These are phyloP conservation scores for Corynorhinus townsendii DNA, from an alignment of 2,113 vertebrate species.

Conservation along the genomic window DNA sequence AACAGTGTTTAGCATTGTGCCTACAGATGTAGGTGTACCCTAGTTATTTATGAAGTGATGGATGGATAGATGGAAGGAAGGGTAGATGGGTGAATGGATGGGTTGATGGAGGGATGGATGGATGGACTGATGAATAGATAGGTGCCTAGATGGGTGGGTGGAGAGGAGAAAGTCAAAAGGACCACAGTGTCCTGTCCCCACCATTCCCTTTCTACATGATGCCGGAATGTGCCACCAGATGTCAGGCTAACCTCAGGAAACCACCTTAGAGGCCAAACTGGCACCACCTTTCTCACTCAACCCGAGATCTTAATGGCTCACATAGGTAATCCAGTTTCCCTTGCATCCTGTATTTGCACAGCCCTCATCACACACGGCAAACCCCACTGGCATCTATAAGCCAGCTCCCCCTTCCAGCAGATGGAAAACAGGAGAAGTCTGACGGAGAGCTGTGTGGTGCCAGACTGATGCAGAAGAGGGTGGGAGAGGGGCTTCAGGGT, in stretches of 20 bases:
- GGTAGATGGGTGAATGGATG: neutral
- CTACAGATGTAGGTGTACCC: neutral
- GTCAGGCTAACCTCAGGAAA: conserved; percentile 31
- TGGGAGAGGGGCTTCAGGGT: no score
- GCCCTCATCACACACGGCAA: neutral
- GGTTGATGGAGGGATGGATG: neutral
- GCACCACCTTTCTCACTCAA: no score
- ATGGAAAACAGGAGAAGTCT: neutral
- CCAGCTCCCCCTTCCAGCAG: neutral
- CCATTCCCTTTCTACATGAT: neutral
- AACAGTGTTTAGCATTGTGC: accelerated
- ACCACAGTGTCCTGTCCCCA: neutral
- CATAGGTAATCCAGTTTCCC: accelerated
- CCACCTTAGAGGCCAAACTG: accelerated
- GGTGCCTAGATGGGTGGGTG: no score
- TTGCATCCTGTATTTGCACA: no score
- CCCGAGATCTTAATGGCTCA: accelerated
- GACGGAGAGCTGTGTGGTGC: no score
- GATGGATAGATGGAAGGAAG: neutral
- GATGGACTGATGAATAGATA: no score
- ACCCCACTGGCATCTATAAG: neutral
- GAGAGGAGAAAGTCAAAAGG: neutral
- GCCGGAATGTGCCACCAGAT: neutral
- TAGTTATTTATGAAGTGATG: neutral
- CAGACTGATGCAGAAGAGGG: accelerated